These are phyloP conservation scores for Cladopsammia gracilis DNA, from an alignment of 64 coral and sea anemone species.

Conservation along the genomic window DNA sequence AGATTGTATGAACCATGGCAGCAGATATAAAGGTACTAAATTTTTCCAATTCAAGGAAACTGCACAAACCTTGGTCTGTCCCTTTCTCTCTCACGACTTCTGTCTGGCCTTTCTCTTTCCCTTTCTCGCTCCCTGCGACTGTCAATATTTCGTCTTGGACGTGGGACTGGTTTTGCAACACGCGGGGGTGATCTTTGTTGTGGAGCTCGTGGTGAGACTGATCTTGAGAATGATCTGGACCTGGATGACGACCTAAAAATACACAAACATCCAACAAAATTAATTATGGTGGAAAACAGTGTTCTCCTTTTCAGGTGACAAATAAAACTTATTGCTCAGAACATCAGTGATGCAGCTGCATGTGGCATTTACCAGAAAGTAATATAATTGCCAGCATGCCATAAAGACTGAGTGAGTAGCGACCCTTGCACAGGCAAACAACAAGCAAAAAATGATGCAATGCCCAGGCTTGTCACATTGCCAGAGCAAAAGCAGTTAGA, in stretches of 20 bases:
- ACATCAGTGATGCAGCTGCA: no score
- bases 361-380: no score
- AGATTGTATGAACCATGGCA: not conserved
- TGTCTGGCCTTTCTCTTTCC: conserved; percentile 63
- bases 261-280: not conserved
- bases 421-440: no score
- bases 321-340: no score
- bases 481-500: no score
- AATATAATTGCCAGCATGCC: no score
- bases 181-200: conserved; percentile 68
- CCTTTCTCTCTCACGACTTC: conserved; percentile 68
- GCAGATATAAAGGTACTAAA: not conserved
- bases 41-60: not conserved
- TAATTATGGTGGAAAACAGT: not conserved
- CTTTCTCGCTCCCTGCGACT: conserved; percentile 65
- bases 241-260: conserved; percentile 68
- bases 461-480: no score
- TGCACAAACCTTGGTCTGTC: conserved; percentile 33
- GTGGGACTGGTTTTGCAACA: not conserved
- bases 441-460: no score
- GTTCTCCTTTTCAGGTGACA: no score
- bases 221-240: conserved; percentile 95
- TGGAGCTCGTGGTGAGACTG: conserved; percentile 85
- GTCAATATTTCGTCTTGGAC: not conserved
- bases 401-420: no score